These are phyloP conservation scores for Sipha maydis DNA, from an alignment of 2,888 invertebrate genomes.

Conservation along the genomic window DNA sequence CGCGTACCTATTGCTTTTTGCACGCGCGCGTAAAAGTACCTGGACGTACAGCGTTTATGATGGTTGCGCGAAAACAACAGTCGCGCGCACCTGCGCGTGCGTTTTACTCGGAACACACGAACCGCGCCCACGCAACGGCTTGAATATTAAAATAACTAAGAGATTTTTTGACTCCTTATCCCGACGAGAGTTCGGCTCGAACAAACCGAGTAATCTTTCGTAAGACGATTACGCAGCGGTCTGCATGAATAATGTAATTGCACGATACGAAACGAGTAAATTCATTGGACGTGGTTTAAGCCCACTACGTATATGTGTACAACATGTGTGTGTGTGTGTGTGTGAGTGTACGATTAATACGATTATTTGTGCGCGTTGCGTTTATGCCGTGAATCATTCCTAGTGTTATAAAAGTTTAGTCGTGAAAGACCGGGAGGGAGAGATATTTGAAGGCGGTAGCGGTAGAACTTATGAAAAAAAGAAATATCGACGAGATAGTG, in stretches of 20 bases:
- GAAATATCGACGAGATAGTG: background rate
- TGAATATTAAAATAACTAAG: slow-evolving; percentile 23
- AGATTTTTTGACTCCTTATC: slow-evolving; percentile 51
- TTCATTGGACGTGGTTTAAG: background rate
- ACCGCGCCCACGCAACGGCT: too few relatives aligned
- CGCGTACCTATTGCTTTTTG: too few relatives aligned
- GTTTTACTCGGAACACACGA: too few relatives aligned
- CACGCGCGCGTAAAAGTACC: too few relatives aligned
- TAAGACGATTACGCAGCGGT: slow-evolving; percentile 46
- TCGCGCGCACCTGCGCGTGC: too few relatives aligned
- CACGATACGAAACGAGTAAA: slow-evolving; percentile 21
- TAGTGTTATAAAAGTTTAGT: background rate
- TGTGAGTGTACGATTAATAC: background rate
- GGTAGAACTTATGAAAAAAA: background rate
- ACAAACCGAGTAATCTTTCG: slow-evolving; percentile 34
- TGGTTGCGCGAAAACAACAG: too few relatives aligned
- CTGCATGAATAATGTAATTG: slow-evolving; percentile 49
- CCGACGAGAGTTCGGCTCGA: slow-evolving; percentile 1
- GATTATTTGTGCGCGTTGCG: background rate
- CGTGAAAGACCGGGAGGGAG: too few relatives aligned
- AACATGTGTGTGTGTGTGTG: background rate
- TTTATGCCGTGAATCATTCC: background rate
- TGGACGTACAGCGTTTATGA: too few relatives aligned
- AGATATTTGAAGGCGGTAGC: background rate
- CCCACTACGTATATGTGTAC: background rate